A percentile compares a stretch with the other conserved stretches of the same genome.
Evolutionary conservation across 1,140 invertebrate genomes (phyloP).

Genomic region (Drosophila suzukii): DNA sequence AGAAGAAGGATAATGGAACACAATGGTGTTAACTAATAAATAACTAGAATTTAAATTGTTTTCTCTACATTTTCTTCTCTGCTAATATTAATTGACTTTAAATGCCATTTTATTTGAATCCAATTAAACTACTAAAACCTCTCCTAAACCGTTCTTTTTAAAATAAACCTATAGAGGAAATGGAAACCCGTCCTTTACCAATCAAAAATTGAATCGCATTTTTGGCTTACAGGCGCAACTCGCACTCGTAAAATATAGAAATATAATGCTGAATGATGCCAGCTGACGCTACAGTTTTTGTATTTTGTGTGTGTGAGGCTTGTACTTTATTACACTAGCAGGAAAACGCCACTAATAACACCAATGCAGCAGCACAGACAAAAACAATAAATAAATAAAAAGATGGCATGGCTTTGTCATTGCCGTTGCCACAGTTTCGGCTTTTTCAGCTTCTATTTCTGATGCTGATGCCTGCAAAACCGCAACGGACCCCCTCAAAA

Average conservation of each 20-base stretch:
- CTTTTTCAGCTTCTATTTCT: constrained; percentile 18
- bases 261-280: constrained; percentile 73
- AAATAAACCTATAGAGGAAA: neutral
- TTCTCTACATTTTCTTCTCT: neutral
- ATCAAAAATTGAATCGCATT: constrained; percentile 43
- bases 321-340: constrained; percentile 71
- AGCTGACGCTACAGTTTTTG: constrained; percentile 61
- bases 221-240: constrained; percentile 28
- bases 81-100: neutral
- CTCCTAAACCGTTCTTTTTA: neutral
- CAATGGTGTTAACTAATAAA: neutral
- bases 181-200: neutral
- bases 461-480: constrained; percentile 73
- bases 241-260: constrained; percentile 56
- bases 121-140: neutral
- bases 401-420: constrained; percentile 73
- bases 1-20: constrained; percentile 7
- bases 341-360: constrained; percentile 70
- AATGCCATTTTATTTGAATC: neutral
- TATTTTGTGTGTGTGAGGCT: constrained; percentile 46
- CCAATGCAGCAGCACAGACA: constrained; percentile 79
- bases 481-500: constrained; percentile 46
- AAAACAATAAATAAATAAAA: constrained; percentile 83
- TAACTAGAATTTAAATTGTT: constrained; percentile 5
- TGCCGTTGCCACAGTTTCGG: constrained; percentile 52